These are phyloP conservation scores for sheep (Ovis aries) DNA, from an alignment of 2,113 vertebrate genomes.

Conservation along the genomic window DNA sequence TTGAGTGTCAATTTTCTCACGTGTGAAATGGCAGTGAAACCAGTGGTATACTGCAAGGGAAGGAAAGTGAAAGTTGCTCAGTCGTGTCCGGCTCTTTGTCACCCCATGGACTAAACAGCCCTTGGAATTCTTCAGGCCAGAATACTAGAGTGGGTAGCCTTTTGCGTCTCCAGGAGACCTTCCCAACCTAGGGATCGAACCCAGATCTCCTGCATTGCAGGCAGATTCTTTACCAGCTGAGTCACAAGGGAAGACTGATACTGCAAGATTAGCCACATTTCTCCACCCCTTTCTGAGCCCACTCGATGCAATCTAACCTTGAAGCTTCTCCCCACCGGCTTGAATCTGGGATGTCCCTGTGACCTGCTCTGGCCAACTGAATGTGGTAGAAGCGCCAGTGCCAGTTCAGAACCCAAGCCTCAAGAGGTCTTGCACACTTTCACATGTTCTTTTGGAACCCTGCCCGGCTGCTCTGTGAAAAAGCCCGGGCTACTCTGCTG, in stretches of 20 bases:
- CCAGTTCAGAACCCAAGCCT: neutral
- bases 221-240: neutral
- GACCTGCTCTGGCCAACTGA: neutral
- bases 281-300: neutral
- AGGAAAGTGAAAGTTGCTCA: neutral
- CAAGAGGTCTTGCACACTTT: neutral
- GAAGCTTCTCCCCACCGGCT: neutral
- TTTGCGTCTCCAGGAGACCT: neutral
- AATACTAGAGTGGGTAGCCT: neutral
- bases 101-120: neutral
- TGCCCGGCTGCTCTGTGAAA: slow-evolving; percentile 45
- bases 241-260: neutral
- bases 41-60: neutral
- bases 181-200: neutral
- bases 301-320: neutral
- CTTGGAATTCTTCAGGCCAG: neutral
- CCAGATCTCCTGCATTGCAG: neutral
- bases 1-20: neutral
- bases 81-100: neutral
- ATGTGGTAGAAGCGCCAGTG: neutral
- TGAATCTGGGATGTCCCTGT: neutral
- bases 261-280: neutral
- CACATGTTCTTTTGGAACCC: slow-evolving; percentile 11
- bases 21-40: neutral
- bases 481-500: slow-evolving; percentile 1